Conservation (phyloP, 2,113 vertebrate species). For the Saimiri boliviensis region DNA sequence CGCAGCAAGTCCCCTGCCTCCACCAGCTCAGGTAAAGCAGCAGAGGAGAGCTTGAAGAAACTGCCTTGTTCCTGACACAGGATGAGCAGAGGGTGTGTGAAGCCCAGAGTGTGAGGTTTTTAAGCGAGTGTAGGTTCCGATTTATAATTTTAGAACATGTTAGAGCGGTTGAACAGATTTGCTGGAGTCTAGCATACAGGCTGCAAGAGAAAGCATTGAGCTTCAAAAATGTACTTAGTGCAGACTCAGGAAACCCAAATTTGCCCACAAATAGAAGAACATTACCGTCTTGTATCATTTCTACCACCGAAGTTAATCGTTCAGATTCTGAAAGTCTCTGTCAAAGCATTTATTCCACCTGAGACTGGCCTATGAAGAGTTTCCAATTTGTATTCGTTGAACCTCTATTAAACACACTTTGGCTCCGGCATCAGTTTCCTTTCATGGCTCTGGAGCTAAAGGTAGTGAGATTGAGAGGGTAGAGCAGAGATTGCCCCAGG, state of each 20-base stretch:
- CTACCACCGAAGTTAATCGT: neutral
- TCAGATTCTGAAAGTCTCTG: neutral
- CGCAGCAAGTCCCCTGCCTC: slow-evolving; percentile 98
- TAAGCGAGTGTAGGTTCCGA: neutral
- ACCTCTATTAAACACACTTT: too few relatives aligned
- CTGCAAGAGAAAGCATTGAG: slow-evolving; percentile 12
- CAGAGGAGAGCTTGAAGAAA: neutral
- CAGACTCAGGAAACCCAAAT: slow-evolving; percentile 32
- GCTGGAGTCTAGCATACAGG: slow-evolving; percentile 56
- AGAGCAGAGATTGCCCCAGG: fast-evolving
- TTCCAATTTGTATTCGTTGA: neutral
- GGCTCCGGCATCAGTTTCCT: neutral
- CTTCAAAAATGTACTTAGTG: neutral
- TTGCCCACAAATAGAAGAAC: neutral
- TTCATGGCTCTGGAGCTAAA: neutral
- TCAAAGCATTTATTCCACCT: neutral
- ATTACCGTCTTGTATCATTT: neutral
- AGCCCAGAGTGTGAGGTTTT: neutral
- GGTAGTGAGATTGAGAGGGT: neutral
- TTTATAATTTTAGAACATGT: slow-evolving; percentile 59
- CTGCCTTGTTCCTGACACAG: neutral
- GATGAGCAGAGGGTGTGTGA: neutral
- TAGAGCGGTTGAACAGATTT: slow-evolving; percentile 60
- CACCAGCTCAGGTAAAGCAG: slow-evolving; percentile 91
- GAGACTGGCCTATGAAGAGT: neutral